These are phyloP conservation scores for Poecile atricapillus DNA, from an alignment of 2,113 vertebrate genomes.

Conservation along the genomic window DNA sequence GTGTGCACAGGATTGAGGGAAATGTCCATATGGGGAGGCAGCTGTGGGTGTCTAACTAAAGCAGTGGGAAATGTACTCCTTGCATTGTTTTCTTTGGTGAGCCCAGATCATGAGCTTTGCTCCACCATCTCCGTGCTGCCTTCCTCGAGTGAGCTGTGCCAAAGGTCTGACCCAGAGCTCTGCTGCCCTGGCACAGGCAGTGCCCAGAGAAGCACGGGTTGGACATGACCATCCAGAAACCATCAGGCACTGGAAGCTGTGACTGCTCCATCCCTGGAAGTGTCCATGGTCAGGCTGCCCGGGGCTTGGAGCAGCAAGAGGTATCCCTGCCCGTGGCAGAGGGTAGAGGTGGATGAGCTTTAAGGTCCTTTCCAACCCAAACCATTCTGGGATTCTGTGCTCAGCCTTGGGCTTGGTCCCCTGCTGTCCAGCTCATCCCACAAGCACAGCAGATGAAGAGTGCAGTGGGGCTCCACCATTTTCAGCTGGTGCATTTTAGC, in stretches of 20 bases:
- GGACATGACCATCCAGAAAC: neutral
- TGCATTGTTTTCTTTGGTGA: neutral
- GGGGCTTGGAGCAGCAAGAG: neutral
- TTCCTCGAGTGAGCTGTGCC: accelerated
- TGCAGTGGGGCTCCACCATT: neutral
- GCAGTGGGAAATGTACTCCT: neutral
- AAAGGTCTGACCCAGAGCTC: neutral
- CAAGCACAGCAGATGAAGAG: neutral
- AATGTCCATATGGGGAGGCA: neutral
- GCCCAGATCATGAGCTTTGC: neutral
- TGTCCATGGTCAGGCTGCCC: accelerated
- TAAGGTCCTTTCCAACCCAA: neutral
- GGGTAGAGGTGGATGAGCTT: neutral
- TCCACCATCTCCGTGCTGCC: neutral
- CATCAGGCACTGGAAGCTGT: neutral
- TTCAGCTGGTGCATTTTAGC: neutral
- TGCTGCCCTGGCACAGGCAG: accelerated
- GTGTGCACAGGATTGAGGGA: neutral
- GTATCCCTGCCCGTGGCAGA: neutral
- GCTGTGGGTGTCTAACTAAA: neutral
- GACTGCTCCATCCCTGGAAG: neutral
- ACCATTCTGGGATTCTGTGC: neutral
- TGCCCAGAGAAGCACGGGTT: accelerated
- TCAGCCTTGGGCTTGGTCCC: neutral
- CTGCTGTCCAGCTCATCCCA: neutral